A percentile compares a stretch with the other conserved stretches of the same genome.
Conservation (phyloP, 2,797 vertebrate species). For the Hemibagrus guttatus region DNA sequence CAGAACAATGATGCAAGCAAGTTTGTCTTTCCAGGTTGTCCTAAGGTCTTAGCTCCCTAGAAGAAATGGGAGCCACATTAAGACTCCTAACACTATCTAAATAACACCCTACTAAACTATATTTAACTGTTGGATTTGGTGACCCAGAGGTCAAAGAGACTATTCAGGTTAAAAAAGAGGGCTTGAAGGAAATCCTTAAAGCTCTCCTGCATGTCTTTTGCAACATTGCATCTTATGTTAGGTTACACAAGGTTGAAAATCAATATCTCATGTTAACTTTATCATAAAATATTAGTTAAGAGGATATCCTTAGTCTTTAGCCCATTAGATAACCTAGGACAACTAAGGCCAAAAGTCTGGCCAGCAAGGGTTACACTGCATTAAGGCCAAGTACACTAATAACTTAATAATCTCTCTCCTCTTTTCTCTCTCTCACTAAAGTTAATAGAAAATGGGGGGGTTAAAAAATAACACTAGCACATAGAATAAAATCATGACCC, state of each 20-base stretch:
- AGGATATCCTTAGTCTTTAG: constrained; percentile 25
- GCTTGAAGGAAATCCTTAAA: constrained; percentile 5
- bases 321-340: constrained; percentile 12
- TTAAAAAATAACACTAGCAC: too few relatives aligned
- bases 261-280: neutral
- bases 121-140: constrained; percentile 2
- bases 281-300: neutral
- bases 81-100: neutral
- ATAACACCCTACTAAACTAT: constrained; percentile 1
- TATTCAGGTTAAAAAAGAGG: constrained; percentile 10
- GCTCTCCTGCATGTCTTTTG: neutral
- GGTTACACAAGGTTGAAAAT: neutral
- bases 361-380: constrained; percentile 11
- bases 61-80: neutral
- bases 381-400: constrained; percentile 24
- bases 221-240: neutral
- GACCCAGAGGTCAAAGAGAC: neutral
- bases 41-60: neutral
- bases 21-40: constrained; percentile 2
- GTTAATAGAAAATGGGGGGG: neutral
- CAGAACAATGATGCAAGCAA: neutral
- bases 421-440: neutral
- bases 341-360: constrained; percentile 10
- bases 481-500: neutral
- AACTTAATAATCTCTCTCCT: constrained; percentile 2